Evolutionary conservation across 2,797 vertebrate genomes (phyloP).

Genomic region (Neomorphus geoffroyi): DNA sequence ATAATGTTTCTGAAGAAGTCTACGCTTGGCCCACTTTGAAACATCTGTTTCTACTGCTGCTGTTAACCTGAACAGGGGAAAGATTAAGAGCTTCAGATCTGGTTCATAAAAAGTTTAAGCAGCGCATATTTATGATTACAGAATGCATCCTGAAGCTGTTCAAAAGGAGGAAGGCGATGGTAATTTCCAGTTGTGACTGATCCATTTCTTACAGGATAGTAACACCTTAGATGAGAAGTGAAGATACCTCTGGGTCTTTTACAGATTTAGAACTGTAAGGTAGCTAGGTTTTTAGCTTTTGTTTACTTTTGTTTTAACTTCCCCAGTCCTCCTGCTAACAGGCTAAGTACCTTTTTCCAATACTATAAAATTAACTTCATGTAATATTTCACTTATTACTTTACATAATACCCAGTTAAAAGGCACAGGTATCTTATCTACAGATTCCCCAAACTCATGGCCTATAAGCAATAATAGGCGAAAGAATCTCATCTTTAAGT

Average conservation of each 20-base stretch:
- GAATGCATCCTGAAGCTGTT: neutral
- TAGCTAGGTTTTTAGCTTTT: neutral
- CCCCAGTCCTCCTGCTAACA: neutral
- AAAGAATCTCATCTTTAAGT: neutral
- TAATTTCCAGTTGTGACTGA: neutral
- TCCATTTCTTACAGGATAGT: neutral
- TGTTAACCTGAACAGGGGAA: neutral
- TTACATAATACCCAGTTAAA: neutral
- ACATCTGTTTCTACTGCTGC: neutral
- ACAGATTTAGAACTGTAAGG: neutral
- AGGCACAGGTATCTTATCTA: neutral
- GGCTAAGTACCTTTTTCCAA: neutral
- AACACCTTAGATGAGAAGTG: neutral
- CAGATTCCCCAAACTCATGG: neutral
- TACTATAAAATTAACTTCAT: neutral
- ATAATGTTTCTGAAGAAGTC: neutral
- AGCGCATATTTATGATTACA: neutral
- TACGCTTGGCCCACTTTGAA: neutral
- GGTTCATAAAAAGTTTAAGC: neutral
- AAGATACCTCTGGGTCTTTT: neutral
- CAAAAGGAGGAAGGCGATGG: neutral
- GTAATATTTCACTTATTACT: neutral
- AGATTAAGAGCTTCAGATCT: neutral
- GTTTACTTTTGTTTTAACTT: neutral
- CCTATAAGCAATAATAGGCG: neutral